Evolutionary conservation across 2,113 vertebrate species (phyloP), one percentile per base, ranked within the genome.

Genomic region (Leptocoma aspasia): DNA sequence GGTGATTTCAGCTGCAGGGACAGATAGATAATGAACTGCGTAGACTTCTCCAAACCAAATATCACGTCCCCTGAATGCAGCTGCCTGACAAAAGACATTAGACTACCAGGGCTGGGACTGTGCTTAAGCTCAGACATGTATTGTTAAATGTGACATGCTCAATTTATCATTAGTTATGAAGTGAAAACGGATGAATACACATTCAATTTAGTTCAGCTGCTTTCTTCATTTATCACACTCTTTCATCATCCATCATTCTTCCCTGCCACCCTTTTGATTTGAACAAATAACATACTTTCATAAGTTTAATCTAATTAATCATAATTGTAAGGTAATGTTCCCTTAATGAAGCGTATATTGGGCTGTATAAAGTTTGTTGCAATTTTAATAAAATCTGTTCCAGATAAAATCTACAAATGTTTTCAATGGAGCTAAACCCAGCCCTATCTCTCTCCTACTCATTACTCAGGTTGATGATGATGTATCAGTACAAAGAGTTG

Each of bases 111-210:
- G 95, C 96, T 94, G 95, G 96, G 98, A 95, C 98, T 94, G 96
- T 98, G 98, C 97, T 99, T 98, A 98, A 98, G 97, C 95, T 97
- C 96, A 96, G 97, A 95, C 98, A 84, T 98, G 98, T 98, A 99
- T 99, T 99, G 99, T 99, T 99, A 97, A 98, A 98, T 97, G 98
- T 98, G 99, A 99, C 99, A 99, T 98, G 99, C 99, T 99, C 99
- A 99, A 99, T 99, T 99, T 99, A 99, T 99, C 99, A 99, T 99
- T 99, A 99, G 98, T 99, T 99, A 99, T 99, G 99, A 99, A 98
- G 98, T 97, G 98, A 98, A 98, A 99, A 99, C 98, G 99, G 99
- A 99, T 99, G 99, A 99, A 99, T 99, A 99, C 99, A 99, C 99
- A 99, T 99, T 99, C 99, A 99, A 99, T 99, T 99, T 99, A 99